Conservation (phyloP, 2,797 vertebrate genomes). For the Cyclura pinguis region DNA sequence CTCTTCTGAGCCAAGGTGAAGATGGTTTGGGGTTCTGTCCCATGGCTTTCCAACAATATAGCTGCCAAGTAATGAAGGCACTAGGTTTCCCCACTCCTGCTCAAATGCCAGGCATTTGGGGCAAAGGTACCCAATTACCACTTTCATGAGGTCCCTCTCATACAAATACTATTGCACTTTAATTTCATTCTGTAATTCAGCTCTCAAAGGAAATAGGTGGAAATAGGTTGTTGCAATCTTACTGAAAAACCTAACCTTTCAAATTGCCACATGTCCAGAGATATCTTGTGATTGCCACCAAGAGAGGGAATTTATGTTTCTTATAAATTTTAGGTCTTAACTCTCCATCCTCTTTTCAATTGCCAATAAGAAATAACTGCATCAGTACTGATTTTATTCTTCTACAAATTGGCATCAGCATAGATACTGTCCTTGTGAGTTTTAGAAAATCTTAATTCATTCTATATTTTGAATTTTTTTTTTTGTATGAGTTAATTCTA, state of each 20-base stretch:
- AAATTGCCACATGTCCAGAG: not conserved
- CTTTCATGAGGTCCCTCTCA: not conserved
- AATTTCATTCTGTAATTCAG: not conserved
- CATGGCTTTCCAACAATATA: not conserved
- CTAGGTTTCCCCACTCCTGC: not conserved
- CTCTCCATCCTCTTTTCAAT: not conserved
- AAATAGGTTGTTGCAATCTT: not conserved
- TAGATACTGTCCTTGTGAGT: constrained; percentile 19
- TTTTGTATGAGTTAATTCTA: constrained; percentile 37
- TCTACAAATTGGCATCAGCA: constrained; percentile 13
- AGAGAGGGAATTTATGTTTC: not conserved
- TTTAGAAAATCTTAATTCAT: constrained; percentile 36
- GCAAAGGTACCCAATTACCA: not conserved
- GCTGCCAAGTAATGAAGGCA: not conserved
- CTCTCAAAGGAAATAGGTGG: not conserved
- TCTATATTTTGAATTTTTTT: constrained; percentile 37
- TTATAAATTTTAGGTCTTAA: not conserved
- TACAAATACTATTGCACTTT: not conserved
- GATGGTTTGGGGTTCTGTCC: not conserved
- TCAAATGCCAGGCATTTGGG: not conserved
- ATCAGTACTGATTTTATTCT: constrained; percentile 20
- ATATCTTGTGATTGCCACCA: not conserved
- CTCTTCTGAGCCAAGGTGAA: not conserved
- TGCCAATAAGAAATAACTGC: constrained; percentile 5
- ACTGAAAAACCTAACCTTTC: not conserved